Conservation (phyloP, 2,888 invertebrate species). For the Lampropteryx suffumata region DNA sequence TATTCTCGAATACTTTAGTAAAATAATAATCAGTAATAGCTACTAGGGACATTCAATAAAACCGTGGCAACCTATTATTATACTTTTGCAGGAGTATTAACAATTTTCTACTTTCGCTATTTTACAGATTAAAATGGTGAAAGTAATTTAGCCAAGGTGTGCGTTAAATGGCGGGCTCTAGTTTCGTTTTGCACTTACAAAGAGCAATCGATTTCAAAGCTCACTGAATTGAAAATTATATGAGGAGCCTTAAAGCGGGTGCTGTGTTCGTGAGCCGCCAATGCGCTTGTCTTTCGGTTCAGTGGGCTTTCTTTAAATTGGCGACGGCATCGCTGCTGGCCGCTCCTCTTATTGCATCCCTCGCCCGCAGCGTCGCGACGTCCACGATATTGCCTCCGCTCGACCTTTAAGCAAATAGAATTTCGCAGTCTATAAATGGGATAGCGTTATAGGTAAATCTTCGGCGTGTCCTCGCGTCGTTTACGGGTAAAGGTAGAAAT, state of each 20-base stretch:
- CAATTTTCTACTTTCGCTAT: too few relatives aligned
- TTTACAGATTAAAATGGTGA: conserved; percentile 53
- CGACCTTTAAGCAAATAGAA: conserved; percentile 81
- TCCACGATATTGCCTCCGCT: conserved; percentile 80
- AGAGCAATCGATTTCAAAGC: conserved; percentile 81
- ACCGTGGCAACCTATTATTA: conserved; percentile 42
- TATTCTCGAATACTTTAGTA: too few relatives aligned
- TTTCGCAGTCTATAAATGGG: conserved; percentile 77
- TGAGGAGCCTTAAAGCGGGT: conserved; percentile 75
- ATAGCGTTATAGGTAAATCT: conserved; percentile 74
- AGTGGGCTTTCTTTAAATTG: conserved; percentile 84
- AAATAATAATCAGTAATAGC: too few relatives aligned
- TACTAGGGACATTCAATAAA: conserved; percentile 16
- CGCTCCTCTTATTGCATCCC: conserved; percentile 81
- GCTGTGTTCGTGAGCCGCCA: conserved; percentile 78
- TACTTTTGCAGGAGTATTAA: too few relatives aligned
- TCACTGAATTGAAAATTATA: conserved; percentile 83
- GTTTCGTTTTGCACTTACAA: conserved; percentile 77
- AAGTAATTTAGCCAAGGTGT: conserved; percentile 58
- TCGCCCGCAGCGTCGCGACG: conserved; percentile 75
- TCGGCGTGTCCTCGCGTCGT: conserved; percentile 57
- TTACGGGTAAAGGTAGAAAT: conserved; percentile 63
- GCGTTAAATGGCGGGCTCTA: conserved; percentile 52
- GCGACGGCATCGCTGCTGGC: conserved; percentile 77
- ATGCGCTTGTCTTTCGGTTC: conserved; percentile 84